A percentile compares a stretch with the other conserved stretches of the same genome.
phyloP scores from a whole-genome alignment of 2,888 invertebrate species.

The Zaprionus bogoriensis region DNA sequence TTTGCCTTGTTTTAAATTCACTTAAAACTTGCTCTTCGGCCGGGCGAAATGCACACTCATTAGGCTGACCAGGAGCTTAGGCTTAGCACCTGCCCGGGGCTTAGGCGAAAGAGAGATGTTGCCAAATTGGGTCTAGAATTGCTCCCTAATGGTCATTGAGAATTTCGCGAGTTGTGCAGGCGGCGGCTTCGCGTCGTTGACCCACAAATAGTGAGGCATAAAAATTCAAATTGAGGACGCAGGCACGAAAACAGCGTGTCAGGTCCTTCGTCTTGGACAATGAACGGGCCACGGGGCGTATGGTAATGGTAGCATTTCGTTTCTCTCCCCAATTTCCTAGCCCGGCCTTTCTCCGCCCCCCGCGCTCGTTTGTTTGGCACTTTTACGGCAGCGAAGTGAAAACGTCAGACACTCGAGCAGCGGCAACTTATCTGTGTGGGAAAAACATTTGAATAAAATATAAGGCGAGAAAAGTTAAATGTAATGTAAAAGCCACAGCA shows the following conservation, averaged over 20 bases:
- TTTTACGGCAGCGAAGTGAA: constrained; percentile 69
- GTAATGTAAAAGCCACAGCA: constrained; percentile 65
- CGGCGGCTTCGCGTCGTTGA: constrained; percentile 37
- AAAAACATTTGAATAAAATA: constrained; percentile 71
- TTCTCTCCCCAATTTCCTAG: background rate
- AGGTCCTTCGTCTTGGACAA: constrained; percentile 34
- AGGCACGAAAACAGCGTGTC: constrained; percentile 24
- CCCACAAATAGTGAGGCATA: constrained; percentile 42
- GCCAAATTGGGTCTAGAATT: constrained; percentile 48
- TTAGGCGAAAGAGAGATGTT: constrained; percentile 18
- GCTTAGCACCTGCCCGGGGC: constrained; percentile 26
- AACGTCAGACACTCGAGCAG: constrained; percentile 62
- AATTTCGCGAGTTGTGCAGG: constrained; percentile 31
- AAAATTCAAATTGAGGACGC: constrained; percentile 32
- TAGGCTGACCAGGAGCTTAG: constrained; percentile 43
- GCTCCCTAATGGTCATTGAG: constrained; percentile 58
- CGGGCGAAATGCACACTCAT: constrained; percentile 25
- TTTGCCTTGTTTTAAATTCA: constrained; percentile 54
- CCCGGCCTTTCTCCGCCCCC: background rate
- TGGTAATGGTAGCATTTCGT: constrained; percentile 24
- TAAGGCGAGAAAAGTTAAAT: constrained; percentile 74
- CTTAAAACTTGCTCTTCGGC: constrained; percentile 39
- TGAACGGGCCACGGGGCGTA: constrained; percentile 32
- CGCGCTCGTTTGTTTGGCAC: constrained; percentile 39
- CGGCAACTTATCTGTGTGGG: constrained; percentile 60